Conservation (phyloP, 2,797 vertebrate species). For the Picus viridis region DNA sequence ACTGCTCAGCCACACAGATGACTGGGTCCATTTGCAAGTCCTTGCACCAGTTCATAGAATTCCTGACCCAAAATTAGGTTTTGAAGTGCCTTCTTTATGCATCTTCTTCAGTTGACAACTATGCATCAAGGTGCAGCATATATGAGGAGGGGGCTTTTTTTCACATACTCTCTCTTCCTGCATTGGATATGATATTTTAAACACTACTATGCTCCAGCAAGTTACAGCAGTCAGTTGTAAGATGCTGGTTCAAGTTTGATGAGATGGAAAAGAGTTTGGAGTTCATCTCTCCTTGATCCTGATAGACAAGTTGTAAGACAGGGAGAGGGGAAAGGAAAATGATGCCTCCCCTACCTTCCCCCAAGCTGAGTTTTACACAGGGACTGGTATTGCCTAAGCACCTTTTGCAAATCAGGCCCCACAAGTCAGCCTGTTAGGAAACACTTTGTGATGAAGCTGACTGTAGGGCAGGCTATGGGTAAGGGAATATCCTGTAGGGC, state of each 20-base stretch:
- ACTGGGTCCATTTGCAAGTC: not conserved
- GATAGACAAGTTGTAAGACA: not conserved
- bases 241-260: not conserved
- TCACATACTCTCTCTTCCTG: not conserved
- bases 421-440: not conserved
- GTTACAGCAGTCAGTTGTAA: not conserved
- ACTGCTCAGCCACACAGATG: fast-evolving
- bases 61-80: not conserved
- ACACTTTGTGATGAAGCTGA: not conserved
- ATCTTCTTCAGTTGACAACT: not conserved
- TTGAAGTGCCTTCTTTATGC: not conserved
- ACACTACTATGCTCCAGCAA: not conserved
- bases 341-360: not conserved
- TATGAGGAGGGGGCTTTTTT: fast-evolving
- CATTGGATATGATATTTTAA: not conserved
- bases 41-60: not conserved
- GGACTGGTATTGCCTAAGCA: not conserved
- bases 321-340: not conserved
- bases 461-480: not conserved
- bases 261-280: not conserved
- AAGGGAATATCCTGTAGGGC: not conserved
- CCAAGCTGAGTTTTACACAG: not conserved
- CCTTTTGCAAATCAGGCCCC: not conserved
- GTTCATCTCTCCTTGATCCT: not conserved
- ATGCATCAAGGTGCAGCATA: not conserved